phyloP scores from a whole-genome alignment of 2,888 invertebrate species.

The Ophion obscuratus region DNA sequence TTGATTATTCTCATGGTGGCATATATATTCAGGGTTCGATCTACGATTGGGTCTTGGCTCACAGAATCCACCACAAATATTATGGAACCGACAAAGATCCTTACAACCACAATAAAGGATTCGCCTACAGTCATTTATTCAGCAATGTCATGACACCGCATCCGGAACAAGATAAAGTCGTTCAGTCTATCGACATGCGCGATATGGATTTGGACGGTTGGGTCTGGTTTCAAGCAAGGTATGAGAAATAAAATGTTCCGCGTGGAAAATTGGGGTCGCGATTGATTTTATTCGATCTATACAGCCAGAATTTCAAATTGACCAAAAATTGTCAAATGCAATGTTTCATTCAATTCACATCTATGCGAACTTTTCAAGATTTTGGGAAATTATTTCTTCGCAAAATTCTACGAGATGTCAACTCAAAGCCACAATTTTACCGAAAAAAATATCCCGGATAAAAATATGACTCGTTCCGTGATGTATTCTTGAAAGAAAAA shows the following conservation, averaged over 20 bases:
- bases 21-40: slow-evolving; percentile 88
- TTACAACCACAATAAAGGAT: slow-evolving; percentile 91
- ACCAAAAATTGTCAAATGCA: too few relatives aligned
- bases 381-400: too few relatives aligned
- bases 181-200: slow-evolving; percentile 90
- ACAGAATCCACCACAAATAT: slow-evolving; percentile 92
- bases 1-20: neutral
- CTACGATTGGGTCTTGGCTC: slow-evolving; percentile 93
- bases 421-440: too few relatives aligned
- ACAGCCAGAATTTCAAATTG: too few relatives aligned
- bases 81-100: slow-evolving; percentile 92
- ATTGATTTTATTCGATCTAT: too few relatives aligned
- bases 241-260: slow-evolving; percentile 66
- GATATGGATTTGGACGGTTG: slow-evolving; percentile 92
- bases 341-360: too few relatives aligned
- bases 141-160: slow-evolving; percentile 89
- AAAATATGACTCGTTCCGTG: too few relatives aligned
- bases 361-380: too few relatives aligned
- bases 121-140: slow-evolving; percentile 92
- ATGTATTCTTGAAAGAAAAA: neutral
- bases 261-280: neutral
- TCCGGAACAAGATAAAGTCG: slow-evolving; percentile 87
- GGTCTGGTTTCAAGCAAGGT: slow-evolving; percentile 93
- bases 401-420: too few relatives aligned
- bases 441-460: too few relatives aligned